These are phyloP conservation scores for Apeira syringaria DNA, from an alignment of 2,888 invertebrate genomes.

Conservation along the genomic window DNA sequence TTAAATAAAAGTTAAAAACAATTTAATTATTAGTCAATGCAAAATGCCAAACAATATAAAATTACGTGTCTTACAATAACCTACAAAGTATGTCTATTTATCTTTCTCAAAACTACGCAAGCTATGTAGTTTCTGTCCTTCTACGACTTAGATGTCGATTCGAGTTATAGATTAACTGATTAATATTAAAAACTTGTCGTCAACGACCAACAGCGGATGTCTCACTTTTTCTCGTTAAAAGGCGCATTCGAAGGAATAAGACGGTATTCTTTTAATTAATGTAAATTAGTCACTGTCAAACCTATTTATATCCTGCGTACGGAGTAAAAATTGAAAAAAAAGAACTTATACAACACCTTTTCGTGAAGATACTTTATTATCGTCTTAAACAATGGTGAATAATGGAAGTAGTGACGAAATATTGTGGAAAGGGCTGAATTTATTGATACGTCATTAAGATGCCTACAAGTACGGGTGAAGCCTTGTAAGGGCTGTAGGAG, in stretches of 20 bases:
- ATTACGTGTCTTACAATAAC: no score
- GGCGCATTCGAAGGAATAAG: constrained; percentile 21
- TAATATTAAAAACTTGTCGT: constrained; percentile 27
- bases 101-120: background rate
- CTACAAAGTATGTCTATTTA: background rate
- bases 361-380: constrained; percentile 39
- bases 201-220: constrained; percentile 17
- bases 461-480: constrained; percentile 47
- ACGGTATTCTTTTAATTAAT: constrained; percentile 19
- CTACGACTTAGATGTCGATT: constrained; percentile 13
- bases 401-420: constrained; percentile 43
- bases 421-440: constrained; percentile 48
- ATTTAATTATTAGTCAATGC: no score
- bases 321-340: constrained; percentile 12
- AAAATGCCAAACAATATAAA: no score
- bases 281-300: constrained; percentile 16
- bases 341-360: constrained; percentile 23
- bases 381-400: constrained; percentile 43
- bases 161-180: constrained; percentile 9
- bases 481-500: constrained; percentile 48
- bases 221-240: constrained; percentile 27
- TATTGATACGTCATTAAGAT: constrained; percentile 64
- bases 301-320: constrained; percentile 1
- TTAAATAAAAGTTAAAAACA: no score
- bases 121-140: background rate